phyloP scores from a whole-genome alignment of 2,888 invertebrate genomes.

The Corbicula japonica region DNA sequence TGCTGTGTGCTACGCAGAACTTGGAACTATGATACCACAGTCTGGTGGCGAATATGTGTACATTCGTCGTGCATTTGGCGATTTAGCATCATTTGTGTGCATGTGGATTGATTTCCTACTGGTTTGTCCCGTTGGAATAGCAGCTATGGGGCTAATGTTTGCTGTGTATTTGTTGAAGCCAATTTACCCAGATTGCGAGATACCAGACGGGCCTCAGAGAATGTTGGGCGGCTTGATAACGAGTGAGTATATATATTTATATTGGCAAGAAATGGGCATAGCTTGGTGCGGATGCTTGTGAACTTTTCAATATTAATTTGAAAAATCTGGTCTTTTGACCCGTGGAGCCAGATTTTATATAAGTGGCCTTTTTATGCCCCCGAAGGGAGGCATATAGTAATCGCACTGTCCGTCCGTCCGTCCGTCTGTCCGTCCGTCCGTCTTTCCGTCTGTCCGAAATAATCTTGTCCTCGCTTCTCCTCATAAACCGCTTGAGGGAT shows the following conservation, averaged over 20 bases:
- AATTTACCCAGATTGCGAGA: conserved; percentile 82
- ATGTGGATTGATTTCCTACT: conserved; percentile 85
- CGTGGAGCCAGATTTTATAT: too few species aligned
- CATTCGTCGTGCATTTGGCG: conserved; percentile 84
- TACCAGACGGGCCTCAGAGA: conserved; percentile 77
- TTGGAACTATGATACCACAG: conserved; percentile 94
- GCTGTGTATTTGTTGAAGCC: conserved; percentile 85
- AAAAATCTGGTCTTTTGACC: too few species aligned
- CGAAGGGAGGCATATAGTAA: too few species aligned
- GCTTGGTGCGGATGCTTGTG: too few species aligned
- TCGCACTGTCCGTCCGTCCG: too few species aligned
- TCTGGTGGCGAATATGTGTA: conserved; percentile 88
- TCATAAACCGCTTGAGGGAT: too few species aligned
- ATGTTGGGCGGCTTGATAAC: conserved; percentile 81
- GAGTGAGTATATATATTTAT: conserved; percentile 84
- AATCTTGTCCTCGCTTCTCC: too few species aligned
- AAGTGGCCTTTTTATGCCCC: too few species aligned
- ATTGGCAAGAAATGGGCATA: too few species aligned
- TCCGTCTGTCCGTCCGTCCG: too few species aligned
- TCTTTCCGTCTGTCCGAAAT: too few species aligned
- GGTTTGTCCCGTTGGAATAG: conserved; percentile 84
- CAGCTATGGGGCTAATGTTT: conserved; percentile 84
- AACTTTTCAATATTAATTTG: too few species aligned
- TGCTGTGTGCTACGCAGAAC: conserved; percentile 95
- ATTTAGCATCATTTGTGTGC: conserved; percentile 83